Conservation (phyloP, 2,888 invertebrate genomes). For the Aricia artaxerxes region DNA sequence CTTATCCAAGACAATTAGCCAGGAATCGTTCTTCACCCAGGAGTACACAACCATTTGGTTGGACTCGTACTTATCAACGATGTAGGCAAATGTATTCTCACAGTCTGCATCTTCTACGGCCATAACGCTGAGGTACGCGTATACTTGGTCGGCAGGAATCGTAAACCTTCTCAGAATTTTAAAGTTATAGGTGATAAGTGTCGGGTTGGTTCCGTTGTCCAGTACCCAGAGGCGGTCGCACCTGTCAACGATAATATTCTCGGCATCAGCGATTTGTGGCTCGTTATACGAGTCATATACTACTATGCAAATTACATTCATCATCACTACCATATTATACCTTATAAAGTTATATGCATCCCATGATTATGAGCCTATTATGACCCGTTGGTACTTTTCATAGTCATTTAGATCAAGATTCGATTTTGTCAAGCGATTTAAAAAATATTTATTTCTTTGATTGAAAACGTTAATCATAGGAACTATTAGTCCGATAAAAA, state of each 20-base stretch:
- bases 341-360: too few species aligned
- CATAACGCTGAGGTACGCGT: slow-evolving; percentile 86
- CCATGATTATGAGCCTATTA: too few species aligned
- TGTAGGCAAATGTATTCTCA: slow-evolving; percentile 85
- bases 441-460: too few species aligned
- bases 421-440: too few species aligned
- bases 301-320: too few species aligned
- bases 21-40: slow-evolving; percentile 85
- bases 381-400: too few species aligned
- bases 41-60: slow-evolving; percentile 87
- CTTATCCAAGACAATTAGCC: slow-evolving; percentile 89
- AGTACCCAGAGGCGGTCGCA: slow-evolving; percentile 90
- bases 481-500: too few species aligned
- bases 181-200: slow-evolving; percentile 86
- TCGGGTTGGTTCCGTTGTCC: slow-evolving; percentile 85
- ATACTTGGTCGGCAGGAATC: slow-evolving; percentile 83
- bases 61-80: slow-evolving; percentile 85
- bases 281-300: background rate
- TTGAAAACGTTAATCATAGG: too few species aligned
- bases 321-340: too few species aligned
- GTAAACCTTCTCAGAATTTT: slow-evolving; percentile 83
- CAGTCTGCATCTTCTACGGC: slow-evolving; percentile 88
- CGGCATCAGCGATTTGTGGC: background rate
- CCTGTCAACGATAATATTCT: slow-evolving; percentile 82
- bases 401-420: too few species aligned